Evolutionary conservation across 1,140 invertebrate species (phyloP).

Genomic region (Eufriesea mexicana): DNA sequence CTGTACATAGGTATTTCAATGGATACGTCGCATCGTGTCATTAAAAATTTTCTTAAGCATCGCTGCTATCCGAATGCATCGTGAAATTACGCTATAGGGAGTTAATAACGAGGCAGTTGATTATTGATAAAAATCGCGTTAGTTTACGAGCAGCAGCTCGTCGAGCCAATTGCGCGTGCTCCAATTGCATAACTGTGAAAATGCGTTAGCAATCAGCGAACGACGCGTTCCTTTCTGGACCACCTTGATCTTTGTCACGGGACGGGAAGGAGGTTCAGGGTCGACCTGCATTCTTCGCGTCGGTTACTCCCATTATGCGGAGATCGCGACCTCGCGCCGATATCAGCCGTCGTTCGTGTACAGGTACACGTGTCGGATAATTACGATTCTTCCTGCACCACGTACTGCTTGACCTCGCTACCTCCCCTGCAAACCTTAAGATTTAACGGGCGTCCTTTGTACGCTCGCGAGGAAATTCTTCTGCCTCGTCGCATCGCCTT

Average conservation of each 20-base stretch:
- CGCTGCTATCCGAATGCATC: neutral
- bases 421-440: constrained; percentile 18
- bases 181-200: constrained; percentile 59
- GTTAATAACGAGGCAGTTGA: neutral
- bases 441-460: constrained; percentile 20
- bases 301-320: constrained; percentile 65
- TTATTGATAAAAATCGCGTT: constrained; percentile 15
- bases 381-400: constrained; percentile 56
- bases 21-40: neutral
- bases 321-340: constrained; percentile 60
- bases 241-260: constrained; percentile 70
- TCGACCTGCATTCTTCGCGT: constrained; percentile 70
- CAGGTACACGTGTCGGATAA: constrained; percentile 51
- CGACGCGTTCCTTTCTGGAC: constrained; percentile 50
- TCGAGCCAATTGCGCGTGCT: neutral
- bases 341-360: constrained; percentile 53
- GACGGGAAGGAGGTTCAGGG: constrained; percentile 61
- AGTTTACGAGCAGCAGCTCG: neutral
- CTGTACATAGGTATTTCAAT: too few species aligned
- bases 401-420: constrained; percentile 30
- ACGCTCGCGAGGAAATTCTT: too few species aligned
- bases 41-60: neutral
- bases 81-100: neutral
- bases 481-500: neutral
- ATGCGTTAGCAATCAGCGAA: constrained; percentile 35